Percentiles rank a stretch among this genome's conserved stretches.
phyloP scores from a whole-genome alignment of 92 coral and sea anemone genomes.

The Phenganax stokvisi region DNA sequence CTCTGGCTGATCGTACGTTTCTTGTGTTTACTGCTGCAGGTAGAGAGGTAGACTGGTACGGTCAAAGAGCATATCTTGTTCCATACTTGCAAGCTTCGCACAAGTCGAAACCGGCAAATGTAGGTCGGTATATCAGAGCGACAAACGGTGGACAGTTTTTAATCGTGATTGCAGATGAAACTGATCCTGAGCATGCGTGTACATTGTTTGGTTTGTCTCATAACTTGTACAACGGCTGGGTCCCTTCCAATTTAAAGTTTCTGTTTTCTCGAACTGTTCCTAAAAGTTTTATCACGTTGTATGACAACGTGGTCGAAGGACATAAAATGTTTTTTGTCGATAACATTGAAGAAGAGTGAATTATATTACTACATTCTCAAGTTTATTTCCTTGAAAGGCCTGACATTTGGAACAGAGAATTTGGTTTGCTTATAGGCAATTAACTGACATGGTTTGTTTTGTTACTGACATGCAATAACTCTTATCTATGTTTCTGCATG shows the following conservation, averaged over 20 bases:
- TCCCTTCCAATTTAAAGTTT: constrained; percentile 18
- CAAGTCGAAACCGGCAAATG: constrained; percentile 42
- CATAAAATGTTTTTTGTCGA: constrained; percentile 21
- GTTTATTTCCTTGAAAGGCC: too few species aligned
- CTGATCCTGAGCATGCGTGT: constrained; percentile 33
- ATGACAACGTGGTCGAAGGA: constrained; percentile 33
- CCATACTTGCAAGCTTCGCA: constrained; percentile 21
- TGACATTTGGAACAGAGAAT: too few species aligned
- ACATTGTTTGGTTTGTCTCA: constrained; percentile 36
- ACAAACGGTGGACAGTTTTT: constrained; percentile 46
- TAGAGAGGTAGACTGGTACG: constrained; percentile 45
- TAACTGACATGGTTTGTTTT: too few species aligned
- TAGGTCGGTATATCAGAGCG: constrained; percentile 42
- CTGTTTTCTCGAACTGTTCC: constrained; percentile 37
- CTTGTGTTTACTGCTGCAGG: constrained; percentile 39
- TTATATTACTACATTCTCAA: too few species aligned
- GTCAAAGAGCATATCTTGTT: constrained; percentile 25
- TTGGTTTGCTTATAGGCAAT: too few species aligned
- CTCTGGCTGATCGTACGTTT: constrained; percentile 38
- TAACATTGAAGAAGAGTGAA: not conserved
- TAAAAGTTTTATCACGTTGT: not conserved
- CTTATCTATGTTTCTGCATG: too few species aligned
- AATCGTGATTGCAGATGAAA: constrained; percentile 39
- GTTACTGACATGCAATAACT: too few species aligned
- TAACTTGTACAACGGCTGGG: constrained; percentile 44